Percentiles rank a stretch among this genome's conserved stretches.
phyloP scores from a whole-genome alignment of 2,113 vertebrate species.

The Chelonoidis abingdonii region DNA sequence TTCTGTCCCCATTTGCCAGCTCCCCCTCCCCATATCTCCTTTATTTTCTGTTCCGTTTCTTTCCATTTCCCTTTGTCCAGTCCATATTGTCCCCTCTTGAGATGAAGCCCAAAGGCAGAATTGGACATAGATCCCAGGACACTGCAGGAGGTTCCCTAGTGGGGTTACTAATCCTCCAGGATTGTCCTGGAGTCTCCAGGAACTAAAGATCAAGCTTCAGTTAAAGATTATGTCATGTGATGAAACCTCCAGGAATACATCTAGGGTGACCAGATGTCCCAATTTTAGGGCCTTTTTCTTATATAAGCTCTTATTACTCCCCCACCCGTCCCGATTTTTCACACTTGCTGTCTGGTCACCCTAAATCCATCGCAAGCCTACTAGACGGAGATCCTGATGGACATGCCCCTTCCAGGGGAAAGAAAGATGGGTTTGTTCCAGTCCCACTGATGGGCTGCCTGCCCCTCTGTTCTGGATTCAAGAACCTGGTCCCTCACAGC shows the following conservation, averaged over 20 bases:
- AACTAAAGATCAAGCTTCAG: background rate
- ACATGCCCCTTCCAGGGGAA: background rate
- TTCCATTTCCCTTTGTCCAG: background rate
- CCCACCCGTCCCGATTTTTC: too few relatives aligned
- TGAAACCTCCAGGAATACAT: background rate
- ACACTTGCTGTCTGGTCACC: too few relatives aligned
- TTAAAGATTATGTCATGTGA: background rate
- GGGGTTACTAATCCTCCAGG: background rate
- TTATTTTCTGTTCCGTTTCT: background rate
- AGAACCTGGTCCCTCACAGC: too few relatives aligned
- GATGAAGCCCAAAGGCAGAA: too few relatives aligned
- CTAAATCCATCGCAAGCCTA: background rate
- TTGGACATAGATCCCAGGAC: background rate
- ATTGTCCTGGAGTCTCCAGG: background rate
- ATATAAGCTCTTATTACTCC: too few relatives aligned
- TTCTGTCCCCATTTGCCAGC: background rate
- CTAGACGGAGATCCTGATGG: background rate
- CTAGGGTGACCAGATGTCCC: too few relatives aligned
- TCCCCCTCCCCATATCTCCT: background rate
- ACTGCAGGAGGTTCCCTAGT: background rate
- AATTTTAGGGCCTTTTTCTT: too few relatives aligned
- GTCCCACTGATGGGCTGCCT: background rate
- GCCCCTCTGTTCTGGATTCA: background rate
- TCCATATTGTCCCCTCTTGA: background rate
- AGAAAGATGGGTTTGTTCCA: too few relatives aligned